These are phyloP conservation scores for Phodopus roborovskii DNA, from an alignment of 2,113 vertebrate species.

Conservation along the genomic window DNA sequence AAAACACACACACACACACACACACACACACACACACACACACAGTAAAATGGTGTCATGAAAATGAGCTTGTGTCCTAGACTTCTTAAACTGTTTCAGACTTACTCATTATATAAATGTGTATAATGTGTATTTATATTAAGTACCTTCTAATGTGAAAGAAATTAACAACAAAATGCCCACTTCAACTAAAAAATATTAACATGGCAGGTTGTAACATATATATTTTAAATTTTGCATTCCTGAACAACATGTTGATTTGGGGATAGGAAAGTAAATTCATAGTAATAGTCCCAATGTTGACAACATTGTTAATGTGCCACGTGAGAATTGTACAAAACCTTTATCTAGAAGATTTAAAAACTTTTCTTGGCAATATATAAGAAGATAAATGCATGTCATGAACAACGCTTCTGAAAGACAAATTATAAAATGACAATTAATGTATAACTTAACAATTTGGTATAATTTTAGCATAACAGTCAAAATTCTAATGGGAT, in stretches of 20 bases:
- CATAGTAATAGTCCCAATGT: constrained; percentile 6
- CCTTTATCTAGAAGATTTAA: neutral
- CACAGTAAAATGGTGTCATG: neutral
- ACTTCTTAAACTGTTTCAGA: constrained; percentile 44
- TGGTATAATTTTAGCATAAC: neutral
- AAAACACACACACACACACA: no score
- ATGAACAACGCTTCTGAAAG: constrained; percentile 36
- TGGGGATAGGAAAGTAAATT: neutral
- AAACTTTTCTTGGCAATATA: constrained; percentile 16
- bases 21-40: no score
- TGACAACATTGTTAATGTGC: constrained; percentile 9
- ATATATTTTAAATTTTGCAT: constrained; percentile 8
- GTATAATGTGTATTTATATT: neutral
- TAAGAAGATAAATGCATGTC: neutral
- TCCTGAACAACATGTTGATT: constrained; percentile 37
- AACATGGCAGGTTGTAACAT: neutral
- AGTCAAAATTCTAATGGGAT: constrained; percentile 5
- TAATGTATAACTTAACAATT: neutral
- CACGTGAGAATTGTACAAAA: constrained; percentile 4
- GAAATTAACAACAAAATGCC: neutral
- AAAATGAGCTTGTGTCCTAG: neutral
- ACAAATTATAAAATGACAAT: constrained; percentile 14
- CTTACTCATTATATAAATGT: neutral
- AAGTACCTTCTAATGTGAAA: neutral
- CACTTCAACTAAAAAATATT: constrained; percentile 40